These are phyloP conservation scores for Hedychridium roseum DNA, from an alignment of 2,888 invertebrate species.

Conservation along the genomic window DNA sequence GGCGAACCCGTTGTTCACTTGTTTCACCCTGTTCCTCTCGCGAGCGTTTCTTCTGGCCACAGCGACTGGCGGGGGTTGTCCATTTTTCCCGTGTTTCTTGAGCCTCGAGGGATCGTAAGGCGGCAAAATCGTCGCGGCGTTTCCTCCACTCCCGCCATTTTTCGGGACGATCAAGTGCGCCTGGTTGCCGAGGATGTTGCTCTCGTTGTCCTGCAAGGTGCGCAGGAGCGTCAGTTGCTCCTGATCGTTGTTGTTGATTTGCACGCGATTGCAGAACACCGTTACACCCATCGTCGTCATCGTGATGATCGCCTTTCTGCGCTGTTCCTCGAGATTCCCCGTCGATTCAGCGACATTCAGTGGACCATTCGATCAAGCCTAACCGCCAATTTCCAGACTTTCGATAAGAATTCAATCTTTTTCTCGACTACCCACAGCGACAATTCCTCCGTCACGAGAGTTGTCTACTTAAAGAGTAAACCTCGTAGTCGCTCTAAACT, in stretches of 20 bases:
- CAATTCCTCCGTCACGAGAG: too few species aligned
- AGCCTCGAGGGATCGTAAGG: conserved; percentile 65
- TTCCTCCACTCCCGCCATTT: conserved; percentile 12
- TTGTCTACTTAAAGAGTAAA: too few species aligned
- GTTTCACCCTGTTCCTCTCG: conserved; percentile 91
- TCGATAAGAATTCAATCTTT: too few species aligned
- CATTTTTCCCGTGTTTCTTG: conserved; percentile 62
- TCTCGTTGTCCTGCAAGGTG: conserved; percentile 59
- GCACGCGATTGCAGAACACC: conserved; percentile 55
- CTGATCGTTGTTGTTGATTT: conserved; percentile 52
- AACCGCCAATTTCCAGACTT: too few species aligned
- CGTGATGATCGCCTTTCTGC: conserved; percentile 10
- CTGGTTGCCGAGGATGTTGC: conserved; percentile 55
- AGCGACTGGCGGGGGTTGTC: conserved; percentile 77
- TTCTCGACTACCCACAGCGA: too few species aligned
- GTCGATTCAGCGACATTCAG: too few species aligned
- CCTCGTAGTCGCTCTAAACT: too few species aligned
- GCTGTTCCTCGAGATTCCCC: neutral
- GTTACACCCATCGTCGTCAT: conserved; percentile 62
- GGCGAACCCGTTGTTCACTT: conserved; percentile 91
- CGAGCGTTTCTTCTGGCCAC: conserved; percentile 91
- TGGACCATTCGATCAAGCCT: too few species aligned
- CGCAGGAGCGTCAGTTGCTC: conserved; percentile 58
- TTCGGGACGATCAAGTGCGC: conserved; percentile 45
- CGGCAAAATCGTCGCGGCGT: conserved; percentile 48